These are phyloP conservation scores for Boleophthalmus pectinirostris DNA, from an alignment of 2,113 vertebrate genomes.

Conservation along the genomic window DNA sequence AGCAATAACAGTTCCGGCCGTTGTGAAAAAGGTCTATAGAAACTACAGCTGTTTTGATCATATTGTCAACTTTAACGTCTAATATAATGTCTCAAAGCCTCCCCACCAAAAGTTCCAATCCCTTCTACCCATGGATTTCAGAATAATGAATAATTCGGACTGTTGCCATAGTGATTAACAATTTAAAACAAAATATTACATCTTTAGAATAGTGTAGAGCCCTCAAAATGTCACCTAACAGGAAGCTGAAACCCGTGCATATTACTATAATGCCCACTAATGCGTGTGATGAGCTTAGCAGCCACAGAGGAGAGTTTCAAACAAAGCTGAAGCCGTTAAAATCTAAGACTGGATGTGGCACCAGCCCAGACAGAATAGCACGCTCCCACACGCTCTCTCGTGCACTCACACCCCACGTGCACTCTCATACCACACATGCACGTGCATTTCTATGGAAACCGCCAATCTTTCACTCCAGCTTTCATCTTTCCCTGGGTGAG, in stretches of 20 bases:
- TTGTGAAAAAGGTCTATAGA: no score
- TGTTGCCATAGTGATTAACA: no score
- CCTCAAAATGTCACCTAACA: no score
- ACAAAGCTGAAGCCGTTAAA: conserved; percentile 33
- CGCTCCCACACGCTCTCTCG: conserved; percentile 35
- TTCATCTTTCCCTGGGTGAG: conserved; percentile 17
- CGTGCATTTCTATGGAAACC: conserved; percentile 43
- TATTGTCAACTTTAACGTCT: neutral
- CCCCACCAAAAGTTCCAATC: conserved; percentile 22
- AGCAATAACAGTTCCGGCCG: no score
- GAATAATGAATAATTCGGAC: no score
- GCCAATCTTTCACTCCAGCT: neutral
- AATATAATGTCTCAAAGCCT: conserved; percentile 18
- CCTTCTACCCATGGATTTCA: neutral
- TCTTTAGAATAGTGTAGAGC: no score
- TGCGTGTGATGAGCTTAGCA: conserved; percentile 38
- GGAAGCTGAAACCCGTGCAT: no score
- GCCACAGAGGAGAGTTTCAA: conserved; percentile 29
- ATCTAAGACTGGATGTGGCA: conserved; percentile 21
- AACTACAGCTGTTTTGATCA: neutral
- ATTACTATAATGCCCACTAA: conserved; percentile 21
- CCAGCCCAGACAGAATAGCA: conserved; percentile 23
- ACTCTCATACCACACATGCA: conserved; percentile 50
- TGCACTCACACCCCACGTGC: no score
- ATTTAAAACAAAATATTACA: no score